phyloP scores from a whole-genome alignment of 2,113 vertebrate species.

The Urocolius indicus region DNA sequence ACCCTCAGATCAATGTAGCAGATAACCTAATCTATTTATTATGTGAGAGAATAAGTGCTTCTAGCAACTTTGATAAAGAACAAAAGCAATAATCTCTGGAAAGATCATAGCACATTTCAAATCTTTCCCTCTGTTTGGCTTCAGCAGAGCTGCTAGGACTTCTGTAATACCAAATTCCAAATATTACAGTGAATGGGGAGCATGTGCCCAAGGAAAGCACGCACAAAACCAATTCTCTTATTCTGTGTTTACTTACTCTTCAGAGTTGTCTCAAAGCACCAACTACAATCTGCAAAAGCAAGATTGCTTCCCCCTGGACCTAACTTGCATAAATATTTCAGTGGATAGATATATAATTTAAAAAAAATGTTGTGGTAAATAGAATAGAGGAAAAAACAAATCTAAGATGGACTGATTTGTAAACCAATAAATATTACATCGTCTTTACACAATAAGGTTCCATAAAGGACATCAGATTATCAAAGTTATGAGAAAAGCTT shows the following conservation, averaged over 20 bases:
- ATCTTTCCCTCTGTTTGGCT: background rate
- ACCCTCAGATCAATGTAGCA: conserved; percentile 42
- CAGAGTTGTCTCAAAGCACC: conserved; percentile 5
- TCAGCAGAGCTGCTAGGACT: background rate
- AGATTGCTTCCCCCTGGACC: conserved; percentile 58
- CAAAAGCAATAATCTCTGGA: background rate
- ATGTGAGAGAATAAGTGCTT: background rate
- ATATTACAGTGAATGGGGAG: background rate
- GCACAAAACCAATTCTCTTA: conserved; percentile 61
- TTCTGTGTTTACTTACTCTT: conserved; percentile 60
- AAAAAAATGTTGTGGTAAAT: conserved; percentile 18
- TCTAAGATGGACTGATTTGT: conserved; percentile 39
- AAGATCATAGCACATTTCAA: conserved; percentile 7
- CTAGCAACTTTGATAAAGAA: conserved; percentile 28
- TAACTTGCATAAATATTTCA: conserved; percentile 66
- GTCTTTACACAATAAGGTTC: conserved; percentile 28
- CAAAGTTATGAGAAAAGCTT: conserved; percentile 21
- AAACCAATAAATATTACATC: conserved; percentile 66
- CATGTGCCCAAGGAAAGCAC: background rate
- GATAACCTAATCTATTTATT: conserved; percentile 54
- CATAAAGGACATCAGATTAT: conserved; percentile 48
- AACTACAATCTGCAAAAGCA: conserved; percentile 60
- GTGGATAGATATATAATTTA: conserved; percentile 31
- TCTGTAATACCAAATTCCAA: conserved; percentile 30
- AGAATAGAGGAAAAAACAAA: conserved; percentile 2